Percentiles rank a stretch among this genome's conserved stretches.
phyloP scores from a whole-genome alignment of 2,113 vertebrate species.

The Strigops habroptila region DNA sequence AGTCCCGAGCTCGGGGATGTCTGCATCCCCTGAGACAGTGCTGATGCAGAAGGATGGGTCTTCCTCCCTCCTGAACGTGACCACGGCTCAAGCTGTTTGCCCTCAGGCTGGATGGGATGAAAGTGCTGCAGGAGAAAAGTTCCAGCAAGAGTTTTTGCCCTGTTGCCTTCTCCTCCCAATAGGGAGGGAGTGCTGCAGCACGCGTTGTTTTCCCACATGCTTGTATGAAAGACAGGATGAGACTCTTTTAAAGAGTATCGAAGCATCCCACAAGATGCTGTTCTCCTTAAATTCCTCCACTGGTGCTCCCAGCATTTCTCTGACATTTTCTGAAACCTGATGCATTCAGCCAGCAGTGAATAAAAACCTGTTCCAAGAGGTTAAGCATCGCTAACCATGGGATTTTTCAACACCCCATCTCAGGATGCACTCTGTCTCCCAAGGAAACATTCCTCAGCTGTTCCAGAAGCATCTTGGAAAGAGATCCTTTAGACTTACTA shows the following conservation, averaged over 20 bases:
- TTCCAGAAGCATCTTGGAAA: not conserved
- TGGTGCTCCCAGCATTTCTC: not conserved
- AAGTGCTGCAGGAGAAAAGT: not conserved
- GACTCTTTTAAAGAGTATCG: not conserved
- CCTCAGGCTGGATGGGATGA: not conserved
- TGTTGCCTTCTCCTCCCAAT: not conserved
- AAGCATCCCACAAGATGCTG: accelerated
- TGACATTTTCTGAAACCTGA: not conserved
- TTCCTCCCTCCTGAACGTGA: not conserved
- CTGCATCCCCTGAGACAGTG: accelerated
- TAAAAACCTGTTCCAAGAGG: not conserved
- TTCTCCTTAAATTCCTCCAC: not conserved
- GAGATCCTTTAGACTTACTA: not conserved
- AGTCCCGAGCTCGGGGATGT: not conserved
- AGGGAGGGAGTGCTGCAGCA: not conserved
- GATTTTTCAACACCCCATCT: not conserved
- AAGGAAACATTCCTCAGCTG: accelerated
- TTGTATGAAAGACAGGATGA: not conserved
- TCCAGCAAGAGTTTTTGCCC: not conserved
- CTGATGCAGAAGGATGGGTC: not conserved
- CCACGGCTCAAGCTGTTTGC: not conserved
- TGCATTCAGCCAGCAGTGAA: not conserved
- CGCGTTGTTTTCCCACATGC: not conserved
- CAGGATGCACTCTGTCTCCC: not conserved
- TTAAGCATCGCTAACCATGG: accelerated